These are phyloP conservation scores for Scelioninae gen. 2 DNA, from an alignment of 2,888 invertebrate genomes.

Conservation along the genomic window DNA sequence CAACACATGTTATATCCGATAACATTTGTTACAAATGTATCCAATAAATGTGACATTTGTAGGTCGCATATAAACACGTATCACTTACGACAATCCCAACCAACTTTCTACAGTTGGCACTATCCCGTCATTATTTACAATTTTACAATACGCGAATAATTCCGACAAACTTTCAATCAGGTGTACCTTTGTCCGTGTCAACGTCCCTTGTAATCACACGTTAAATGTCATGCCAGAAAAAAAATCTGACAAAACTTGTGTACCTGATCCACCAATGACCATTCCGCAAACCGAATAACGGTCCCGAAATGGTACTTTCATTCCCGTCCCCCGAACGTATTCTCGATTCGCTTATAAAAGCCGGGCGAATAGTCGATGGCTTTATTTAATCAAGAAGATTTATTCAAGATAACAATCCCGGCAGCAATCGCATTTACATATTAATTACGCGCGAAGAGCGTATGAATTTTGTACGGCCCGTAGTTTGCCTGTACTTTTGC, in stretches of 20 bases:
- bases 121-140: slow-evolving; percentile 11
- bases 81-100: slow-evolving; percentile 24
- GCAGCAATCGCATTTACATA: slow-evolving; percentile 42
- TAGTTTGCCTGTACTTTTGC: slow-evolving; percentile 38
- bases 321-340: no score
- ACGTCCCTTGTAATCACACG: no score
- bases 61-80: slow-evolving; percentile 19
- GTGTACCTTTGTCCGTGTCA: neutral
- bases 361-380: neutral
- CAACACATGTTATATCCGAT: slow-evolving; percentile 38
- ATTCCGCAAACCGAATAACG: no score
- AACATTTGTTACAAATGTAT: slow-evolving; percentile 35
- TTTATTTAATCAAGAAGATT: slow-evolving; percentile 38
- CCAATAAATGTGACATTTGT: slow-evolving; percentile 41
- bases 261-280: no score
- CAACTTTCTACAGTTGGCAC: slow-evolving; percentile 27
- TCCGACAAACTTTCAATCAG: slow-evolving; percentile 5
- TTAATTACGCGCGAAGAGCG: slow-evolving; percentile 44
- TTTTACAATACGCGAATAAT: slow-evolving; percentile 5
- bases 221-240: no score
- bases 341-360: neutral
- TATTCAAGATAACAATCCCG: slow-evolving; percentile 36
- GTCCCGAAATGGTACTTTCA: no score
- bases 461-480: slow-evolving; percentile 44
- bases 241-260: no score